Base-by-base conservation (phyloP, 2,797 vertebrate species). In the Limosa lapponica region DNA sequence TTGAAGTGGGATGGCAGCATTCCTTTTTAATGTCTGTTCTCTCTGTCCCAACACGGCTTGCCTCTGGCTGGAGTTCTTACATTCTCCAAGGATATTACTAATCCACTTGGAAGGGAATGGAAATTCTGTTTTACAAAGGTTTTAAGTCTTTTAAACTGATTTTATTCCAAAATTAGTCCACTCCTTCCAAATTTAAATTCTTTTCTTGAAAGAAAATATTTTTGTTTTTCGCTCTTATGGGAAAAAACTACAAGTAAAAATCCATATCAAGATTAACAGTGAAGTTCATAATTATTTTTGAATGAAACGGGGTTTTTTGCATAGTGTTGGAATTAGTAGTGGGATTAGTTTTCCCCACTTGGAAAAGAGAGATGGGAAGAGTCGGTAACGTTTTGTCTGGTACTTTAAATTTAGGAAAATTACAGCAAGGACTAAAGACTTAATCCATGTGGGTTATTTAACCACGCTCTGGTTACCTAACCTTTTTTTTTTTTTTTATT, bases 1-100 rank as follows among this genome's bases (percentile, higher is more conserved):
- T 89, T 96, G 73, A 94, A 96, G 86, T 94, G 93, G 90, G 78
- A 57, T 92, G 66, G 80, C 57, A 83, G 8, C 77, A 69, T 95
- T 94, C 82, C 82, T 91, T 67, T 77, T 41, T 44, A 58, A 79
- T 91, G 51, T 65, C 66, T 93, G 30, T 58, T 94, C 49, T 81
- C 72, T 87, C 44, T 86, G 80, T 94, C 77, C 91, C 24, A 72
- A 22, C 90, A 72, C 0, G 54, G 83, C 48, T 90, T 89, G 92
- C 90, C 88, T 79, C 70, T 94, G 88, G 92, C 93, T 94, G 67
- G 36, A 92, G 46, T 70, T 90, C 85, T 65, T 90, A 14, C 34
- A 49, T 80, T 90, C 93, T 87, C 62, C 70, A 70, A 84, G 71
- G 66, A 41, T 79, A 71, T 93, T 97, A 94, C 36, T 96, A 82